These are phyloP conservation scores for Myxocyprinus asiaticus DNA, from an alignment of 2,113 vertebrate genomes.

Conservation along the genomic window DNA sequence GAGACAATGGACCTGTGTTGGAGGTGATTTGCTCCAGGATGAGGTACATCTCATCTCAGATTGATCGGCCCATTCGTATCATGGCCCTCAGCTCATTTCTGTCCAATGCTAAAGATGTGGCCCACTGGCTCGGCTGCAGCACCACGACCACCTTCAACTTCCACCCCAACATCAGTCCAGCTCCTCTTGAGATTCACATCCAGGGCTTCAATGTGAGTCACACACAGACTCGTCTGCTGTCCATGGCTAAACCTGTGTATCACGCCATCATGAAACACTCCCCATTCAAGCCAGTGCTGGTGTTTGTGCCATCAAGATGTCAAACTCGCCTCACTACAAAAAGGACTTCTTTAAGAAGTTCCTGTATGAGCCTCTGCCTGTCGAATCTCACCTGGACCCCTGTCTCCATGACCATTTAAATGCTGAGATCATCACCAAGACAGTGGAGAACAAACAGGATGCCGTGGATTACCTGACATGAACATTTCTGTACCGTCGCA, in stretches of 20 bases:
- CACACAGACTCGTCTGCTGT: conserved; percentile 93
- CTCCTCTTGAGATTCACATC: conserved; percentile 95
- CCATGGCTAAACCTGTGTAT: conserved; percentile 97
- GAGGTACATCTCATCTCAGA: conserved; percentile 98
- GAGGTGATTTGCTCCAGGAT: conserved; percentile 98
- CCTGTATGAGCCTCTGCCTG: conserved; percentile 93
- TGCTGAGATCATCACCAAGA: conserved; percentile 97
- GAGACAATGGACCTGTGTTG: conserved; percentile 93
- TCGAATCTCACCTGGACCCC: conserved; percentile 96
- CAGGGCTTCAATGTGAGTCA: conserved; percentile 99
- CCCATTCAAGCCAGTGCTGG: conserved; percentile 90
- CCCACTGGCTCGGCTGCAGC: conserved; percentile 97
- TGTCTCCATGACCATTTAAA: conserved; percentile 99
- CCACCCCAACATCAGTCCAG: conserved; percentile 94
- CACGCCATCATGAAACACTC: conserved; percentile 97
- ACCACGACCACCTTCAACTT: conserved; percentile 98
- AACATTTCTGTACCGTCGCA: conserved; percentile 97
- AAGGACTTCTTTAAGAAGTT: conserved; percentile 99
- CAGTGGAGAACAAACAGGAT: conserved; percentile 97
- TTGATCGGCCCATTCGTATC: conserved; percentile 95
- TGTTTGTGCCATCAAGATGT: conserved; percentile 94
- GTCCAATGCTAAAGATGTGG: conserved; percentile 97
- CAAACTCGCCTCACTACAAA: conserved; percentile 95
- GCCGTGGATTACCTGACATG: conserved; percentile 97
- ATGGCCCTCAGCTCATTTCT: conserved; percentile 95